phyloP scores from a whole-genome alignment of 2,113 vertebrate genomes.

The Tachysurus fulvidraco region DNA sequence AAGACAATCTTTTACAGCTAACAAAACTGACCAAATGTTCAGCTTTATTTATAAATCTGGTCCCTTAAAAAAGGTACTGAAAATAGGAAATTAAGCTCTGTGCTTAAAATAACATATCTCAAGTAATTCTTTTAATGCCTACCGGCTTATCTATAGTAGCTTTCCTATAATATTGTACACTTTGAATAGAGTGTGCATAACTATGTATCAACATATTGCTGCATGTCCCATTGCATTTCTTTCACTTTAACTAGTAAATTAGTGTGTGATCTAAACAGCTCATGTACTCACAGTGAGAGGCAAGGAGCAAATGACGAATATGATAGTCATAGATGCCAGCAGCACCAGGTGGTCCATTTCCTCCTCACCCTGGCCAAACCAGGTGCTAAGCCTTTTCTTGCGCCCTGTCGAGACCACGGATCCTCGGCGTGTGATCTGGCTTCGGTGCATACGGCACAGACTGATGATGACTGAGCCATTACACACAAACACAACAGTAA shows the following conservation, averaged over 20 bases:
- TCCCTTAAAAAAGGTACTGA: neutral
- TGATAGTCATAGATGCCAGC: constrained; percentile 81
- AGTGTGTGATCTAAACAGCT: neutral
- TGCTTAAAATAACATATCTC: neutral
- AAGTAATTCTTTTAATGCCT: neutral
- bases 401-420: constrained; percentile 62
- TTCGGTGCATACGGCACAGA: constrained; percentile 84
- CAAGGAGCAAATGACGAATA: constrained; percentile 85
- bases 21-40: neutral
- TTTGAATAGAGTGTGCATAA: neutral
- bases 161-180: neutral
- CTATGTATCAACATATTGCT: neutral
- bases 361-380: constrained; percentile 76
- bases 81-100: neutral
- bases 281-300: constrained; percentile 82
- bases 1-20: neutral
- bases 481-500: constrained; percentile 78
- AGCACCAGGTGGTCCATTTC: constrained; percentile 85
- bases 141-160: neutral
- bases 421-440: constrained; percentile 73
- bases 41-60: neutral
- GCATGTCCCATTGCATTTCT: neutral
- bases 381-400: constrained; percentile 69
- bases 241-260: neutral
- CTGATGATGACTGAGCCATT: constrained; percentile 84